phyloP scores from a whole-genome alignment of 2,888 invertebrate genomes.

The Microctonus brassicae region DNA sequence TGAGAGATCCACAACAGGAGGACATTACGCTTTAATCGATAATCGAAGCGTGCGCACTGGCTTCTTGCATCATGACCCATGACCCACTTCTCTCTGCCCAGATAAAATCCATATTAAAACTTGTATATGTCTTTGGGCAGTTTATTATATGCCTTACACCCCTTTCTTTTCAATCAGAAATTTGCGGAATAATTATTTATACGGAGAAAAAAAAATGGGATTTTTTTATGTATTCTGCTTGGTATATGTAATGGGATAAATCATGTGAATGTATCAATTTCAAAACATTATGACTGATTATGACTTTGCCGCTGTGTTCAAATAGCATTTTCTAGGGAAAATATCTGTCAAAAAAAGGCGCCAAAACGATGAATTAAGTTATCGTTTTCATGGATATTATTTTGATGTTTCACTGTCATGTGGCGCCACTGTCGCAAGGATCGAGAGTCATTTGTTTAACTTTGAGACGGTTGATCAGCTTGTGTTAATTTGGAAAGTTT shows the following conservation, averaged over 20 bases:
- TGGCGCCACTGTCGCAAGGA: background rate
- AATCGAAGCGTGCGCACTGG: slow-evolving; percentile 66
- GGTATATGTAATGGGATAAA: background rate
- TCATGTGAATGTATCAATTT: background rate
- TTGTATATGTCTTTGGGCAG: background rate
- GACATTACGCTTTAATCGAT: slow-evolving; percentile 64
- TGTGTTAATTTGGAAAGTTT: too few relatives aligned
- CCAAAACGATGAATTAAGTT: background rate
- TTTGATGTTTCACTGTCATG: background rate
- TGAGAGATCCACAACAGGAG: slow-evolving; percentile 48
- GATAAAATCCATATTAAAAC: slow-evolving; percentile 17
- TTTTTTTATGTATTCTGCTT: too few relatives aligned
- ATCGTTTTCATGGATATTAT: background rate
- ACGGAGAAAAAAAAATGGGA: too few relatives aligned
- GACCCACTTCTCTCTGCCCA: slow-evolving; percentile 56
- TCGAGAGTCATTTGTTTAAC: background rate
- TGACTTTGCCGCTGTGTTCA: background rate
- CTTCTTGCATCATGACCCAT: slow-evolving; percentile 49
- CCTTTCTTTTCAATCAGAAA: too few relatives aligned
- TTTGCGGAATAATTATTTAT: too few relatives aligned
- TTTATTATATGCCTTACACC: background rate
- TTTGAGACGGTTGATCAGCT: too few relatives aligned
- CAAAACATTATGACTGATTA: background rate
- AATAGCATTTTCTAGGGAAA: background rate
- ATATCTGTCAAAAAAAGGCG: slow-evolving; percentile 1